Base-by-base conservation (phyloP, 1,140 invertebrate genomes). In the Macrobrachium rosenbergii region DNA sequence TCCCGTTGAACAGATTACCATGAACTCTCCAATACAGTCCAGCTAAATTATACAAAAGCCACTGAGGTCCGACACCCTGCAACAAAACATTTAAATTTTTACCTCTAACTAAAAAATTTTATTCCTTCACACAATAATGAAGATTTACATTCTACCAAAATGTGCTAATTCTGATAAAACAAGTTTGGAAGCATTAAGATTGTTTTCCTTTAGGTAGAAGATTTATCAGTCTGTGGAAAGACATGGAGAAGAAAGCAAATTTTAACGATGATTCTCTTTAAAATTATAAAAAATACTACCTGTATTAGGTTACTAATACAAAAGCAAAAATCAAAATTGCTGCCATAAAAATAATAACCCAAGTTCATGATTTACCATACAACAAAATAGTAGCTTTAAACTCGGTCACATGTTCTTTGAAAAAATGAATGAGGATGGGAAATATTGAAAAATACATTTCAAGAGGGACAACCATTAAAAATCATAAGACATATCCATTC, bases 21-120 rank as follows among this genome's bases (percentile, higher is more conserved):
- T 94, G 92, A 2, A 95, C 93, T 16, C 95, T 92, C 95, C 95
- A 95, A 90, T 95, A 95, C 5, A 95, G 91, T n/a, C 94, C 94
- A 0, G 95, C 94, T 64, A 95, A 91, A 19, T 93, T 94, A 45
- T 94, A 93, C 7, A 95, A 90, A 19, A 95, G 91, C 95, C 95
- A 95, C 83, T 93, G 93, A 0, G 95, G 94, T 2, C 94, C 94
- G 86, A 94, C 91, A 92, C 94, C 94, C 95, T 95, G 91, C 14
- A 91, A 92, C 77, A 85, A 88, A 89, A 62, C 87, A 83, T 88
- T 86, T 87, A 60, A 19, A 45, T 28, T 80, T n/a, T 80, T 14
- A 62, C 59, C 52, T 45, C 23, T 45, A 63, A 21, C 23, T 21
- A 28, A 37, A 28, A 37, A 37, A 1, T 3, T 37, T 1, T 37